phyloP scores from a whole-genome alignment of 2,888 invertebrate genomes.

The Diaprepes abbreviatus region DNA sequence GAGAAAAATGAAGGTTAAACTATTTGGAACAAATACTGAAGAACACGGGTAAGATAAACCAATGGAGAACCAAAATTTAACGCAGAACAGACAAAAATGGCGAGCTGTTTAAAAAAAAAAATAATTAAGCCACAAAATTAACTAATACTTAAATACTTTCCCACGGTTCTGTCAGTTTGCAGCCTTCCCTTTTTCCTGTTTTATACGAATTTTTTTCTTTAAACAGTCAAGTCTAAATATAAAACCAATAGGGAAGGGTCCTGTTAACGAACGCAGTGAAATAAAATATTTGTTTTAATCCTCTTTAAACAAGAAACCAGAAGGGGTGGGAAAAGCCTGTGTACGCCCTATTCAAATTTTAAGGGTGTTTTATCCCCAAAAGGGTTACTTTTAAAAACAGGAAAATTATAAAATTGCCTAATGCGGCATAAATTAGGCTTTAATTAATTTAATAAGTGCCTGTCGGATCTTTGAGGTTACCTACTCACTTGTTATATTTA shows the following conservation, averaged over 20 bases:
- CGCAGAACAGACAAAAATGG: no score
- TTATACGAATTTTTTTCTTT: not conserved
- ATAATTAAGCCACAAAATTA: no score
- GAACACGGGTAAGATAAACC: no score
- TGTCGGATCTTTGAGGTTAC: constrained; percentile 2
- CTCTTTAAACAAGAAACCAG: constrained; percentile 24
- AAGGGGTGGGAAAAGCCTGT: constrained; percentile 8
- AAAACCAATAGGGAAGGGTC: constrained; percentile 19
- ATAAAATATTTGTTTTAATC: constrained; percentile 37
- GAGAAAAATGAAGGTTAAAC: no score
- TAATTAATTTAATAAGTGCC: constrained; percentile 10
- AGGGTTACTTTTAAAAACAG: constrained; percentile 6
- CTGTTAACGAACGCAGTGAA: constrained; percentile 25
- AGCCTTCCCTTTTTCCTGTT: not conserved
- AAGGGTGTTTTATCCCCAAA: not conserved
- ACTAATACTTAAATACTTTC: not conserved
- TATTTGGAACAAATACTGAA: no score
- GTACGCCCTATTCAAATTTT: constrained; percentile 16
- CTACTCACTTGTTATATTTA: no score
- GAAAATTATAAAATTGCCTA: constrained; percentile 13
- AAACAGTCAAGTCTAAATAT: constrained; percentile 16
- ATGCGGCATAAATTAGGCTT: constrained; percentile 14
- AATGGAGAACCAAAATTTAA: no score
- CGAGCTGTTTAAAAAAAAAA: no score
- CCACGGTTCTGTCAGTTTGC: not conserved